Evolutionary conservation across 37 sponge, comb jelly and placozoan genomes (phyloP).

Genomic region (Hexactinellida sp.): DNA sequence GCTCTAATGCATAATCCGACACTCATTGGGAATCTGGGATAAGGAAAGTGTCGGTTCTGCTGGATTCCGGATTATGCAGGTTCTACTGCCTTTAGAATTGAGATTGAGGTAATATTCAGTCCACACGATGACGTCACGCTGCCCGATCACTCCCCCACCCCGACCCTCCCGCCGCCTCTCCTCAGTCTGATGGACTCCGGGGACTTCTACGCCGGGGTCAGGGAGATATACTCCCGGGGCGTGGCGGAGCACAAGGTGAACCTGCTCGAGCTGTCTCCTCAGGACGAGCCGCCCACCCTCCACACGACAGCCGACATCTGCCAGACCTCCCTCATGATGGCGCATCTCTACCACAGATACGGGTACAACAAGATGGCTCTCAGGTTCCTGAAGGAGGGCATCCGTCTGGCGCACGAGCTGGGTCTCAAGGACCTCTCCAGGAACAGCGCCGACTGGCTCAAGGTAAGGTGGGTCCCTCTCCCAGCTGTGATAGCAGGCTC

Average conservation of each 20-base stretch:
- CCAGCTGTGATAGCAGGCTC: neutral
- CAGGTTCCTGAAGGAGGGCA: constrained; percentile 9
- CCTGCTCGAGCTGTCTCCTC: neutral
- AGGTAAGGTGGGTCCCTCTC: neutral
- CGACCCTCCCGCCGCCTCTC: neutral
- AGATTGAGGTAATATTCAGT: neutral
- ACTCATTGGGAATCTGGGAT: no score
- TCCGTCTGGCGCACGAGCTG: neutral
- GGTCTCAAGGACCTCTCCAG: neutral
- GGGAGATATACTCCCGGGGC: neutral
- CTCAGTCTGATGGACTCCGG: neutral
- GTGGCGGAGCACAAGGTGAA: neutral
- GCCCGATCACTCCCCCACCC: neutral
- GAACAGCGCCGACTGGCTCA: neutral
- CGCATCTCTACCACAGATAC: constrained; percentile 15
- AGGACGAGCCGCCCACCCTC: neutral
- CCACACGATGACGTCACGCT: neutral
- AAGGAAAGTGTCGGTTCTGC: no score
- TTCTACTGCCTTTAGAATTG: no score
- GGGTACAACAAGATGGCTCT: neutral
- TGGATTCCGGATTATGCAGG: no score
- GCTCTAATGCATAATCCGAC: no score
- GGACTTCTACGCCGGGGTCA: neutral
- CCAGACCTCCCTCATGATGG: constrained; percentile 6
- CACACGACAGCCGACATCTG: constrained; percentile 13